Evolutionary conservation across 2,888 invertebrate genomes (phyloP), one percentile per base, ranked within the genome.

Genomic region (Sesia apiformis): DNA sequence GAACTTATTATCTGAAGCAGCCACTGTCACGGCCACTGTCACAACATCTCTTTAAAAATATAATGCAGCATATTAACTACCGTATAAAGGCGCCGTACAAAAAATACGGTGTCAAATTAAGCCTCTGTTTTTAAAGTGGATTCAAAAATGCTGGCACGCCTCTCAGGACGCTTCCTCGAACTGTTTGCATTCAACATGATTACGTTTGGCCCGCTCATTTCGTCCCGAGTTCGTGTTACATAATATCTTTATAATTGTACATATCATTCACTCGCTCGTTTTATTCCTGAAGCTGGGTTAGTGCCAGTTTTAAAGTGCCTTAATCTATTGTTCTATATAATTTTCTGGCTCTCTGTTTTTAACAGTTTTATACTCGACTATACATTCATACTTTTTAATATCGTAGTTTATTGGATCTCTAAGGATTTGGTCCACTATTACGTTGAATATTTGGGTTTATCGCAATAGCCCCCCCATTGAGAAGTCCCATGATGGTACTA

Each of bases 171-270:
- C 55, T 55, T 55, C 56, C 53, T 54, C 50, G 49, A 55, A 59
- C 53, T 39, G 8, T 46, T 56, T 59, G 51, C 50, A 57, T 55
- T 55, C 58, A 61, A 57, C 56, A 54, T 58, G 58, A 62, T 63
- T 64, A 64, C 62, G 58, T 65, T 64, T 61, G 58, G 60, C 56
- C 56, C 39, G 59, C 56, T 59, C 55, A 59, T 64, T 62, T 60
- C 53, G 57, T 55, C 57, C 57, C 58, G 40, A 4, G 6, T 40
- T 52, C 52, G 42, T 8, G 1, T 54, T 55, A 54, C 53, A 50
- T 55, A 57, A 51, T 50, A 5, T 53, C n/a, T 51, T 55, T 52
- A 53, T 56, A 51, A 55, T 57, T 55, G 56, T 46, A 51, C 54
- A 55, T 59, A 7, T 59, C 51, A 55, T 56, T 51, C 53, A 52